These are phyloP conservation scores for Matsumyia berberina DNA, from an alignment of 2,888 invertebrate species.

Conservation along the genomic window DNA sequence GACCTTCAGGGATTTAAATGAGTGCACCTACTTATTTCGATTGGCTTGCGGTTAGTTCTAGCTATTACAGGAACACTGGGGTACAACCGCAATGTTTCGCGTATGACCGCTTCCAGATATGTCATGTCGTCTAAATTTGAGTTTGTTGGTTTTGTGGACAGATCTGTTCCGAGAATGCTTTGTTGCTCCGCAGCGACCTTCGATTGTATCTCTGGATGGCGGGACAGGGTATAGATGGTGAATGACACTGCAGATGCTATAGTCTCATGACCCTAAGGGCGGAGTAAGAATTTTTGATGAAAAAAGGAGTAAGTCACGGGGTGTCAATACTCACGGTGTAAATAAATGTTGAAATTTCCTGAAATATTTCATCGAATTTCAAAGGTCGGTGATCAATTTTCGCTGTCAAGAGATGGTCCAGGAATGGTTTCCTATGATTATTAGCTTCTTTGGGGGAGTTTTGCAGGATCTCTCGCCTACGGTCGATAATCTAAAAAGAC, in stretches of 20 bases:
- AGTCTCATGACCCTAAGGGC: slow-evolving; percentile 86
- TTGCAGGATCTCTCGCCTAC: slow-evolving; percentile 74
- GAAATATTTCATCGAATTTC: slow-evolving; percentile 79
- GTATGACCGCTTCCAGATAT: slow-evolving; percentile 80
- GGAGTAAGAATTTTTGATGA: too few relatives aligned
- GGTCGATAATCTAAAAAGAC: slow-evolving; percentile 77
- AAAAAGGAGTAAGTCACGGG: not conserved
- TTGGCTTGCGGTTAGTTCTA: slow-evolving; percentile 79
- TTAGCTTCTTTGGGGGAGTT: slow-evolving; percentile 3
- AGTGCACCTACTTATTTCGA: slow-evolving; percentile 80
- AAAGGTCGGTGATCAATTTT: slow-evolving; percentile 79
- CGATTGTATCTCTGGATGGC: slow-evolving; percentile 85
- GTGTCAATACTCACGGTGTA: slow-evolving; percentile 78
- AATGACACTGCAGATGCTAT: slow-evolving; percentile 86
- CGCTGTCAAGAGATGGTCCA: slow-evolving; percentile 80
- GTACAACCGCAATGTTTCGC: slow-evolving; percentile 80
- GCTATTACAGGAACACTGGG: slow-evolving; percentile 81
- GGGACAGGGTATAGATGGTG: slow-evolving; percentile 85
- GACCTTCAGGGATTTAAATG: not conserved
- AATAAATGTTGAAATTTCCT: slow-evolving; percentile 82
- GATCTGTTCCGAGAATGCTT: slow-evolving; percentile 83
- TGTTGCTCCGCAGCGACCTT: slow-evolving; percentile 85
- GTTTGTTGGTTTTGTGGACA: slow-evolving; percentile 76
- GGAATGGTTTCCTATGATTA: slow-evolving; percentile 78
- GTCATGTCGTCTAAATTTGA: slow-evolving; percentile 79